A percentile compares a stretch with the other conserved stretches of the same genome.
Conservation (phyloP, 2,888 invertebrate species). For the Agrochola lota region DNA sequence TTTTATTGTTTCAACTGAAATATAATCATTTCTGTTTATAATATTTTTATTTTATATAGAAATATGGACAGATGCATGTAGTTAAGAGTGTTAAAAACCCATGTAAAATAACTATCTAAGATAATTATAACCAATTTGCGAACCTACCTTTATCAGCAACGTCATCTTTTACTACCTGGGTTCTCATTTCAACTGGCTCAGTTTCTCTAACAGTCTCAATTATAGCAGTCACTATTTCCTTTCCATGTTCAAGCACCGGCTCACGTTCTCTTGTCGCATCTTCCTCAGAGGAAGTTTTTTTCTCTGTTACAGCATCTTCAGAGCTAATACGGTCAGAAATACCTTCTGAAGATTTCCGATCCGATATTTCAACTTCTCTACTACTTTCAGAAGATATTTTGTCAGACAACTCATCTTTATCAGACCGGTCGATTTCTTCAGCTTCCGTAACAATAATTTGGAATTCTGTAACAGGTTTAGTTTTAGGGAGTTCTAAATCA, state of each 20-base stretch:
- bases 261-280: constrained; percentile 77
- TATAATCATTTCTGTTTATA: neutral
- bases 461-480: constrained; percentile 81
- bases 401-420: constrained; percentile 87
- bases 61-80: neutral
- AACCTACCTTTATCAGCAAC: constrained; percentile 76
- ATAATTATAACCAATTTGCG: neutral
- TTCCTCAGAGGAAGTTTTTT: constrained; percentile 88
- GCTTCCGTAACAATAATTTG: constrained; percentile 89
- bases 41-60: neutral
- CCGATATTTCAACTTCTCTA: constrained; percentile 88
- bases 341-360: constrained; percentile 88
- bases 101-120: neutral
- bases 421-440: constrained; percentile 86
- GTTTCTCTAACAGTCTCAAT: constrained; percentile 69
- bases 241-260: constrained; percentile 65
- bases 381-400: constrained; percentile 90
- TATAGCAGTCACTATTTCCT: constrained; percentile 68
- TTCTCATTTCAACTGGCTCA: constrained; percentile 72
- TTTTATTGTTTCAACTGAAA: constrained; percentile 79
- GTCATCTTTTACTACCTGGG: constrained; percentile 75
- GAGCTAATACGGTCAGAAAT: constrained; percentile 88
- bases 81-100: neutral
- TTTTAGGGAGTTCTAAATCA: constrained; percentile 77
- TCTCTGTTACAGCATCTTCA: constrained; percentile 89